Conservation (phyloP, 92 coral and sea anemone genomes). For the Bergia puertoricense region DNA sequence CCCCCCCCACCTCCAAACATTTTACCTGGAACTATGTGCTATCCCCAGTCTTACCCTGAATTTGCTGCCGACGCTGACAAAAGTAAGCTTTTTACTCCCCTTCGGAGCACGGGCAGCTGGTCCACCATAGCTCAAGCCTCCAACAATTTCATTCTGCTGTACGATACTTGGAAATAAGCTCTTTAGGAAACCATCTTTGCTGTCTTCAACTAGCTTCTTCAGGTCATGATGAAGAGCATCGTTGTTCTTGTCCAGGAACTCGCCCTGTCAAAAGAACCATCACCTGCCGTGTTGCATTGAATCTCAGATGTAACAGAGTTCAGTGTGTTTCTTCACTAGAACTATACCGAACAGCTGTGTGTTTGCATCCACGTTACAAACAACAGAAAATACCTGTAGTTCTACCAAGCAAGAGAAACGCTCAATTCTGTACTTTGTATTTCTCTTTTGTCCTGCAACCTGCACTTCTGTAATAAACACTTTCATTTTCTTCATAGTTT, state of each 20-base stretch:
- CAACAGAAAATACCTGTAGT: too few species aligned
- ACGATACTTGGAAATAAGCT: conserved; percentile 81
- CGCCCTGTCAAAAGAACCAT: conserved; percentile 57
- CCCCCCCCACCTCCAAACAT: too few species aligned
- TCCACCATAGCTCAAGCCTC: conserved; percentile 66
- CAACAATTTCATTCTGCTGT: conserved; percentile 51
- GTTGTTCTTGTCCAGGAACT: conserved; percentile 90
- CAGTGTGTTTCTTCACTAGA: too few species aligned
- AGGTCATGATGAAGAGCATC: conserved; percentile 96
- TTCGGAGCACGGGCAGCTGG: conserved; percentile 37
- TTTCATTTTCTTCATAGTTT: too few species aligned
- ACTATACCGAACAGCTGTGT: too few species aligned
- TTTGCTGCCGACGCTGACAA: conserved; percentile 90
- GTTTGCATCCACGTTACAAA: too few species aligned
- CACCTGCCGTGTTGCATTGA: too few species aligned
- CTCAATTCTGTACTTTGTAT: too few species aligned
- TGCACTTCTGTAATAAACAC: too few species aligned
- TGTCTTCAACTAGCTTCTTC: conserved; percentile 85
- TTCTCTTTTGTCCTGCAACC: too few species aligned
- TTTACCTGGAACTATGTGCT: neutral
- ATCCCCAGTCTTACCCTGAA: conserved; percentile 72
- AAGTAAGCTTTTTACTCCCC: conserved; percentile 91
- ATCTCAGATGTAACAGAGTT: too few species aligned
- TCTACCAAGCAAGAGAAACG: too few species aligned
- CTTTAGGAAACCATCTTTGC: conserved; percentile 89